A percentile compares a stretch with the other conserved stretches of the same genome.
Conservation (phyloP, 1,140 invertebrate genomes). For the Megalonaias nervosa region DNA sequence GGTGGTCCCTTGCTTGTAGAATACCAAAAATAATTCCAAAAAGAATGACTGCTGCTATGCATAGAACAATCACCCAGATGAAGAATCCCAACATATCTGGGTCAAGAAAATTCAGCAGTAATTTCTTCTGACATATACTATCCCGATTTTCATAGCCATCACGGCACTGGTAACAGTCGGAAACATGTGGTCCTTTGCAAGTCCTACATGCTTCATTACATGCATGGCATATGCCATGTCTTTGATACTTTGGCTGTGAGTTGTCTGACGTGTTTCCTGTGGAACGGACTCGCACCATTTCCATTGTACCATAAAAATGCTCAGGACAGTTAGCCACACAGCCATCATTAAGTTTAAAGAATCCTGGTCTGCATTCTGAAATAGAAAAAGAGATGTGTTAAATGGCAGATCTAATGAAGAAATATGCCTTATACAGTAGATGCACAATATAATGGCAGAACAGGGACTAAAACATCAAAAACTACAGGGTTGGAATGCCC, state of each 20-base stretch:
- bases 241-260: constrained; percentile 39
- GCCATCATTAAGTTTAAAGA: constrained; percentile 57
- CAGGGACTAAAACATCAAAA: background rate
- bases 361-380: constrained; percentile 65
- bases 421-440: background rate
- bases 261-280: constrained; percentile 32
- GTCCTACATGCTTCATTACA: constrained; percentile 62
- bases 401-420: background rate
- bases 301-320: constrained; percentile 60
- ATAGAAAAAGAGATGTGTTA: constrained; percentile 22
- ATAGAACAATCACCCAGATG: constrained; percentile 64
- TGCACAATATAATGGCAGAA: background rate
- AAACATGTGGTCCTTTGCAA: constrained; percentile 52
- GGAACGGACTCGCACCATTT: constrained; percentile 46
- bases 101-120: constrained; percentile 61
- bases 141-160: constrained; percentile 52
- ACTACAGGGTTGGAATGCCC: background rate
- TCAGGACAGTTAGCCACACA: constrained; percentile 64
- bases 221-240: constrained; percentile 53
- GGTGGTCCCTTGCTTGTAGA: constrained; percentile 53
- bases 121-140: constrained; percentile 52
- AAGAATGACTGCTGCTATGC: constrained; percentile 58
- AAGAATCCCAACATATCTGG: constrained; percentile 62
- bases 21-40: constrained; percentile 59
- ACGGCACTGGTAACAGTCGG: constrained; percentile 62